Conservation (phyloP, 2,797 vertebrate species). For the Carduelis carduelis region DNA sequence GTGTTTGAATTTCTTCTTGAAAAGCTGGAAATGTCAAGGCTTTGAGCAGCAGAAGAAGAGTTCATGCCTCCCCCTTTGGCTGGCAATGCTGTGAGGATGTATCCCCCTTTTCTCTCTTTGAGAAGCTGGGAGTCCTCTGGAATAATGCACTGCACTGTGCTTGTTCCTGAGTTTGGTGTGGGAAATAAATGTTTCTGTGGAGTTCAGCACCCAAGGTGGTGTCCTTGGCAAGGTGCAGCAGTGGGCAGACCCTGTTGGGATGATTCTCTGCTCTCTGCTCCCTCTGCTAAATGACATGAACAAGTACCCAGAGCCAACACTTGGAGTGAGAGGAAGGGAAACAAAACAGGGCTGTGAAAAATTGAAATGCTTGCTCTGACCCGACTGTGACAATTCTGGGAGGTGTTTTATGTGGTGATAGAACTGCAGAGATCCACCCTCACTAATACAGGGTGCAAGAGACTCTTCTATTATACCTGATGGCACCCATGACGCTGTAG, state of each 20-base stretch:
- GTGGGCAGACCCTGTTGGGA: neutral
- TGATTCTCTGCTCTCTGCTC: neutral
- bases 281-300: neutral
- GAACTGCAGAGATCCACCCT: constrained; percentile 31
- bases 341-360: neutral
- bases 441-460: constrained; percentile 8
- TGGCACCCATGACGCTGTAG: constrained; percentile 40
- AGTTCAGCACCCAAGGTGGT: neutral
- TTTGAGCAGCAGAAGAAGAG: neutral
- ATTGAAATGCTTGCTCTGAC: constrained; percentile 3
- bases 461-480: constrained; percentile 29
- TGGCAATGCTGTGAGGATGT: neutral
- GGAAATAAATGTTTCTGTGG: neutral
- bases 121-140: neutral
- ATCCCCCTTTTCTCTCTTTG: neutral
- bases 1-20: neutral
- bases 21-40: neutral
- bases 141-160: neutral
- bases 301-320: neutral
- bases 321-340: neutral
- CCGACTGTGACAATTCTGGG: constrained; percentile 4
- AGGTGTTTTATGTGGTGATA: constrained; percentile 30
- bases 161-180: neutral
- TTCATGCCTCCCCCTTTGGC: neutral
- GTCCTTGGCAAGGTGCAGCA: neutral